Conservation (phyloP, 64 coral and sea anemone species). For the Montipora sp. region DNA sequence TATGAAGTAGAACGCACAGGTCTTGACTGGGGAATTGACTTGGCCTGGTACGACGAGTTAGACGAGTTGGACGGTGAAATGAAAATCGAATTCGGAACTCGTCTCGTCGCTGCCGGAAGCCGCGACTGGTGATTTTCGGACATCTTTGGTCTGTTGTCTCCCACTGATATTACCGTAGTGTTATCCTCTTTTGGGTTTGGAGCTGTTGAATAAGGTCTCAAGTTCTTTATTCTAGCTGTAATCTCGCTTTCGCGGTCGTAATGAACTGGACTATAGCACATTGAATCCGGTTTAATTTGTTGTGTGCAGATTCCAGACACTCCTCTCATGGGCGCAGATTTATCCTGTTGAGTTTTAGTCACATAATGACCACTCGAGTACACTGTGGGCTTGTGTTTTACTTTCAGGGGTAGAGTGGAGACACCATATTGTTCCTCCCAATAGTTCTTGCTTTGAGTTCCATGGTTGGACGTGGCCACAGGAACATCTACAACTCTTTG, state of each 20-base stretch:
- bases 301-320: constrained; percentile 59
- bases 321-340: constrained; percentile 8
- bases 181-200: background rate
- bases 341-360: constrained; percentile 14
- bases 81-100: constrained; percentile 19
- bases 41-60: background rate
- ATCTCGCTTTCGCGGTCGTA: constrained; percentile 73
- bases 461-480: background rate
- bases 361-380: constrained; percentile 58
- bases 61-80: constrained; percentile 39
- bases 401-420: constrained; percentile 59
- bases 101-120: background rate
- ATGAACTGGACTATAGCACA: constrained; percentile 93
- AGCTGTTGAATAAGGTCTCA: background rate
- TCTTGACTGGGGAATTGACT: background rate
- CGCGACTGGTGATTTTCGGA: constrained; percentile 28
- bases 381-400: constrained; percentile 21
- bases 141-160: background rate
- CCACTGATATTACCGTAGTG: background rate
- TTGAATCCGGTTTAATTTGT: constrained; percentile 88
- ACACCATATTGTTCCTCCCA: constrained; percentile 8
- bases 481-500: constrained; percentile 8
- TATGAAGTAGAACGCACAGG: background rate
- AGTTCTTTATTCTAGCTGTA: constrained; percentile 23
- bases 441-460: background rate